Evolutionary conservation across 2,113 vertebrate species (phyloP).

Genomic region (Scortum barcoo): DNA sequence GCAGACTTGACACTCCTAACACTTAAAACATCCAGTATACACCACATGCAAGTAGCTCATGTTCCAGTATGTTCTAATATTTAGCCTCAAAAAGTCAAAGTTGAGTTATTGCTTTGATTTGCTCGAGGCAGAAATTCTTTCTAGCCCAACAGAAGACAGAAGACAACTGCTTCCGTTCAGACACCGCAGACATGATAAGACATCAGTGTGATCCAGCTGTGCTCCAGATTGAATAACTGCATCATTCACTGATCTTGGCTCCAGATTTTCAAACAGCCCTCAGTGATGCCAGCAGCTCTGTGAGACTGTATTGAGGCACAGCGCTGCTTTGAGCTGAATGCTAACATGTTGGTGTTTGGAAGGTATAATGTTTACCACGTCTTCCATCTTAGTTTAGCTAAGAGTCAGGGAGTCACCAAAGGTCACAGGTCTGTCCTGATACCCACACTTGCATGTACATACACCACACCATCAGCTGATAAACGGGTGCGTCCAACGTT

Average conservation of each 20-base stretch:
- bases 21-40: neutral
- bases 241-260: neutral
- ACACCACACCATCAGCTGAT: neutral
- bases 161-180: neutral
- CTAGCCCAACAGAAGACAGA: neutral
- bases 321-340: neutral
- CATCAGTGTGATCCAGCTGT: neutral
- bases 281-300: neutral
- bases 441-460: neutral
- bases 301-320: neutral
- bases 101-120: neutral
- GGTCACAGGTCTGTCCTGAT: neutral
- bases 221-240: neutral
- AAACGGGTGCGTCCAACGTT: neutral
- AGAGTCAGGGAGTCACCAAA: neutral
- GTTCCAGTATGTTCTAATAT: conserved; percentile 5
- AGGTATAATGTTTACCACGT: neutral
- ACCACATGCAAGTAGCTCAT: neutral
- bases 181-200: neutral
- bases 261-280: neutral
- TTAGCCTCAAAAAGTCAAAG: conserved; percentile 28
- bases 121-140: neutral
- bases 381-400: neutral
- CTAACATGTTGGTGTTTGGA: neutral
- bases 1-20: neutral